Conservation (phyloP, 2,113 vertebrate species). For the Thamnophis sirtalis region DNA sequence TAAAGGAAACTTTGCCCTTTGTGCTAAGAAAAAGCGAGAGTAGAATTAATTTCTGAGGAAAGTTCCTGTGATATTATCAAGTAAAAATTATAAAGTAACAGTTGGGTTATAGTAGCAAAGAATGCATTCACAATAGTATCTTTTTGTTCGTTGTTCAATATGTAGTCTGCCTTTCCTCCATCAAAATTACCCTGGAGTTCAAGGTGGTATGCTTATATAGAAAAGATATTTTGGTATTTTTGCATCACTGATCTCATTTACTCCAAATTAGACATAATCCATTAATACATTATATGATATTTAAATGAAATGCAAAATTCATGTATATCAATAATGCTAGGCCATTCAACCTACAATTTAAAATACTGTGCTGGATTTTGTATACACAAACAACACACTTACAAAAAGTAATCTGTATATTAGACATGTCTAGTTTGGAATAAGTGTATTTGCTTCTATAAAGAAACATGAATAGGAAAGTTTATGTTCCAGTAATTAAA, state of each 20-base stretch:
- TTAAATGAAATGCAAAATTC: neutral
- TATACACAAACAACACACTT: neutral
- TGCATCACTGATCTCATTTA: neutral
- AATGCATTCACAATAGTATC: neutral
- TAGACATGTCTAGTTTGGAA: neutral
- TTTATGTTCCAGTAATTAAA: neutral
- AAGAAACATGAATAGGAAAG: neutral
- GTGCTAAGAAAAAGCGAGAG: neutral
- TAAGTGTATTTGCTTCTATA: neutral
- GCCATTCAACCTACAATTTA: neutral
- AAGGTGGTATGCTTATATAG: neutral
- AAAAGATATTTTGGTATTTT: neutral
- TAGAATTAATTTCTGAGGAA: neutral
- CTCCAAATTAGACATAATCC: neutral
- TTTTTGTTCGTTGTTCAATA: neutral
- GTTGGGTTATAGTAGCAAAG: neutral
- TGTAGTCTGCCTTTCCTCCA: neutral
- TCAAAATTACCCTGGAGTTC: neutral
- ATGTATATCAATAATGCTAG: neutral
- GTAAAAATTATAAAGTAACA: neutral
- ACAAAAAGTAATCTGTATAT: neutral
- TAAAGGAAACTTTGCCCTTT: neutral
- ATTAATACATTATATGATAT: neutral
- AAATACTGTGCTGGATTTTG: neutral
- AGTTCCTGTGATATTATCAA: neutral